Evolutionary conservation across 2,888 invertebrate species (phyloP), one percentile per base, ranked within the genome.

Genomic region (Ornithoptera priamus): DNA sequence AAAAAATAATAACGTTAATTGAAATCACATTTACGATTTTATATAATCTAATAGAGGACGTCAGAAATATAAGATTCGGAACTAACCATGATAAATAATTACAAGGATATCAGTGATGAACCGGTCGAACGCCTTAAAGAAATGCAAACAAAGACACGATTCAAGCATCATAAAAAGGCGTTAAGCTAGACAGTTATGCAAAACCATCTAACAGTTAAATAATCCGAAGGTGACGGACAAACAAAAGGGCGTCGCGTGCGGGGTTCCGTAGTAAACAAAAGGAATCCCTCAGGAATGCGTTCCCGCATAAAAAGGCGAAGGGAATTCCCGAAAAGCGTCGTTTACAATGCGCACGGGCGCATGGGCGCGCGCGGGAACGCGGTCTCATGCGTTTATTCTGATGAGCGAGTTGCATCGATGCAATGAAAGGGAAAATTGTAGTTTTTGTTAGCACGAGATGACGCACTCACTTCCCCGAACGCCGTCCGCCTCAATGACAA

Each of bases 211-310:
- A 81, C 73, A 76, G 81, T 83, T 75, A 82, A 86, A 81, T 80
- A 81, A 82, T 80, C 80, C 78, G 78, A 83, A 85, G 82, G 84
- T 83, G 86, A 80, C 80, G 81, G 46, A 77, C 69, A 80, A 81
- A 80, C 75, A 84, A 88, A 88, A 88, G 86, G 81, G 78, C 79
- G 53, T 78, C 78, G 81, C 81, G 83, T 82, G 81, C 81, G 79
- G 82, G 81, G 83, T 85, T 82, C 84, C 83, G 84, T 81, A 80
- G 83, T 89, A 92, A 92, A 92, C 91, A 92, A 92, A 92, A 92
- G 92, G 92, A 87, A 90, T 92, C 90, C 92, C 92, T 88, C 78
- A 89, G 88, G 91, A 92, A 92, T 92, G 91, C 81, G 86, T 83
- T 84, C 84, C 84, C 82, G 85, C 81, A 87, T 86, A 89, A 89